Percentiles rank a stretch among this genome's conserved stretches.
Conservation (phyloP, 2,113 vertebrate genomes). For the Amphiprion ocellaris region DNA sequence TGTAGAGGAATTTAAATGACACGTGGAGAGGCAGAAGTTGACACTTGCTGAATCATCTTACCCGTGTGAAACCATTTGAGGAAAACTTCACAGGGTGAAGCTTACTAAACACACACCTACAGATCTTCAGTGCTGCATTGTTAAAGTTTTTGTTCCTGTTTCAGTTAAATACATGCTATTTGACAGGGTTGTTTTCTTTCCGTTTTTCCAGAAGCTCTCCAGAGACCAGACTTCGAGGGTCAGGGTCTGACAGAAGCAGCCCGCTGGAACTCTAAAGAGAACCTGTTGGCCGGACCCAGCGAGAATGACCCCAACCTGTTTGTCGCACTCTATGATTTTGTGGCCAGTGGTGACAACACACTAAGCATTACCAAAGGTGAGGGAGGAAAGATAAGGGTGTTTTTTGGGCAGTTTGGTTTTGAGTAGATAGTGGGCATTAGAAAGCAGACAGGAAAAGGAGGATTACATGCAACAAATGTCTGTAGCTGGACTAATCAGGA, state of each 20-base stretch:
- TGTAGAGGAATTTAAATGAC: conserved; percentile 27
- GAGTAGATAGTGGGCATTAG: neutral
- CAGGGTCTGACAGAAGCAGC: conserved; percentile 95
- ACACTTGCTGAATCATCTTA: conserved; percentile 31
- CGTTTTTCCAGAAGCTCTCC: conserved; percentile 90
- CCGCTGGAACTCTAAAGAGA: conserved; percentile 99
- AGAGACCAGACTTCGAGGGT: conserved; percentile 96
- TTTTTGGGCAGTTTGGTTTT: neutral
- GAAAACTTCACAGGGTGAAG: conserved; percentile 20
- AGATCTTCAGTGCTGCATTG: conserved; percentile 1
- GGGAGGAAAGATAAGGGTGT: conserved; percentile 72
- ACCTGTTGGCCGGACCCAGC: conserved; percentile 94
- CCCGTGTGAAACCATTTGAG: conserved; percentile 13
- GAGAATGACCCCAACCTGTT: conserved; percentile 99
- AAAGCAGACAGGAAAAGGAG: neutral
- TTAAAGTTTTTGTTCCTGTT: conserved; percentile 24
- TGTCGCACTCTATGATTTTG: conserved; percentile 98
- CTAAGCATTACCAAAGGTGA: conserved; percentile 99
- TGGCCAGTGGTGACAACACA: conserved; percentile 98
- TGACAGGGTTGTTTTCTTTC: neutral
- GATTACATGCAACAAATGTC: conserved; percentile 5
- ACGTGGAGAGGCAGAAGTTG: conserved; percentile 13
- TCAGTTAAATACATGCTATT: neutral
- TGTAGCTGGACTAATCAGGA: neutral
- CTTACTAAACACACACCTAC: conserved; percentile 15